Conservation (phyloP, 2,888 invertebrate species). For the Diarsia dahlii region DNA sequence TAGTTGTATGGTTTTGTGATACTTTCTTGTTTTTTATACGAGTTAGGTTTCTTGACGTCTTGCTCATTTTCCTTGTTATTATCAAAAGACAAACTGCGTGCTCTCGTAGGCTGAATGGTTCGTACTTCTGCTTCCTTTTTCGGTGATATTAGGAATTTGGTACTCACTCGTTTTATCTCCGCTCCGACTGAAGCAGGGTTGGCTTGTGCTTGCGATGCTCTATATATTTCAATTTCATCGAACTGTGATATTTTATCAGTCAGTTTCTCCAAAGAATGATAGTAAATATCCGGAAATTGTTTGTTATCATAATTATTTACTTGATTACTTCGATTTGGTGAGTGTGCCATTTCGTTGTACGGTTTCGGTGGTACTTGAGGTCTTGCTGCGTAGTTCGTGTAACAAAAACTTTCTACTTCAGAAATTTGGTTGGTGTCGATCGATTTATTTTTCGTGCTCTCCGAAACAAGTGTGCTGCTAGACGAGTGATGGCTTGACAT, state of each 20-base stretch:
- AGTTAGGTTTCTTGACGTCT: slow-evolving; percentile 33
- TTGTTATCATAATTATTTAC: slow-evolving; percentile 57
- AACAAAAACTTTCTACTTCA: slow-evolving; percentile 59
- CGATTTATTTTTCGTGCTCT: slow-evolving; percentile 74
- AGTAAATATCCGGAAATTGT: slow-evolving; percentile 84
- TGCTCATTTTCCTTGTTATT: slow-evolving; percentile 67
- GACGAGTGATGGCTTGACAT: slow-evolving; percentile 82
- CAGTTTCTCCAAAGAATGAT: slow-evolving; percentile 85
- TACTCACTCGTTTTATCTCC: slow-evolving; percentile 87
- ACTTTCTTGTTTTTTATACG: slow-evolving; percentile 52
- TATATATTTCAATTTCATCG: slow-evolving; percentile 82
- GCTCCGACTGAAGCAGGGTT: slow-evolving; percentile 86
- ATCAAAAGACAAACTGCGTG: slow-evolving; percentile 84
- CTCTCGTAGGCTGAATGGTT: slow-evolving; percentile 85
- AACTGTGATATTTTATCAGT: slow-evolving; percentile 78
- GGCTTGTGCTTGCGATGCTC: slow-evolving; percentile 77
- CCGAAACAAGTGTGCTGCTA: slow-evolving; percentile 85
- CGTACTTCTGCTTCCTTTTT: slow-evolving; percentile 88
- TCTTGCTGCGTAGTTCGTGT: slow-evolving; percentile 75
- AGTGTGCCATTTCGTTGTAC: slow-evolving; percentile 69
- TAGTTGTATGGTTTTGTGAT: slow-evolving; percentile 83
- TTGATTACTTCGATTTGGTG: slow-evolving; percentile 57
- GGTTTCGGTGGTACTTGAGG: slow-evolving; percentile 81
- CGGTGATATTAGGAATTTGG: slow-evolving; percentile 86
- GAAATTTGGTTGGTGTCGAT: slow-evolving; percentile 57